phyloP scores from a whole-genome alignment of 2,113 vertebrate species.

The Istiophorus platypterus region DNA sequence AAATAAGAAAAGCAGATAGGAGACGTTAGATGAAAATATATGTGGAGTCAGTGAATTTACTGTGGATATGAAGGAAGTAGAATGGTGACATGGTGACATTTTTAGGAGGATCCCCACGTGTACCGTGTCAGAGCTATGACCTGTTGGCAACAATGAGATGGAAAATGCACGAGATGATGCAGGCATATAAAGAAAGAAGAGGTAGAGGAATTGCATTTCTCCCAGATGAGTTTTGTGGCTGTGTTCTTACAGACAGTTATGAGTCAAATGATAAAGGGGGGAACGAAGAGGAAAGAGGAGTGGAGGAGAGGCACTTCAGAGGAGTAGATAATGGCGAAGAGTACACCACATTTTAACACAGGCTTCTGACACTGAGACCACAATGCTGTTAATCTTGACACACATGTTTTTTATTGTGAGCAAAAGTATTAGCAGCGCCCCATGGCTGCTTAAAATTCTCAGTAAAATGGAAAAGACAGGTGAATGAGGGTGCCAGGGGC shows the following conservation, averaged over 20 bases:
- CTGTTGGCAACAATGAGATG: slow-evolving; percentile 1
- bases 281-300: not conserved
- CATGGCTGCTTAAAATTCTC: slow-evolving; percentile 41
- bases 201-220: slow-evolving; percentile 41
- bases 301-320: slow-evolving; percentile 32
- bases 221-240: slow-evolving; percentile 59
- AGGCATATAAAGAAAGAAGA: slow-evolving; percentile 26
- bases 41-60: slow-evolving; percentile 47
- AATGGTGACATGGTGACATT: slow-evolving; percentile 34
- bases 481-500: slow-evolving; percentile 60
- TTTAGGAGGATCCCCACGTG: slow-evolving; percentile 12
- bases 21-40: slow-evolving; percentile 48
- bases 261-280: slow-evolving; percentile 48
- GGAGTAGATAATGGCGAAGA: slow-evolving; percentile 28
- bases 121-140: slow-evolving; percentile 16
- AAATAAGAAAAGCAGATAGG: slow-evolving; percentile 31
- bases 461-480: slow-evolving; percentile 55
- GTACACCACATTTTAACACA: slow-evolving; percentile 12
- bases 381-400: slow-evolving; percentile 63
- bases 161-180: slow-evolving; percentile 25
- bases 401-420: slow-evolving; percentile 59
- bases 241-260: slow-evolving; percentile 48
- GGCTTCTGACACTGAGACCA: slow-evolving; percentile 50
- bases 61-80: slow-evolving; percentile 7
- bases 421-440: slow-evolving; percentile 24